A percentile compares a stretch with the other conserved stretches of the same genome.
Evolutionary conservation across 2,888 invertebrate species (phyloP).

Genomic region (Syritta pipiens): DNA sequence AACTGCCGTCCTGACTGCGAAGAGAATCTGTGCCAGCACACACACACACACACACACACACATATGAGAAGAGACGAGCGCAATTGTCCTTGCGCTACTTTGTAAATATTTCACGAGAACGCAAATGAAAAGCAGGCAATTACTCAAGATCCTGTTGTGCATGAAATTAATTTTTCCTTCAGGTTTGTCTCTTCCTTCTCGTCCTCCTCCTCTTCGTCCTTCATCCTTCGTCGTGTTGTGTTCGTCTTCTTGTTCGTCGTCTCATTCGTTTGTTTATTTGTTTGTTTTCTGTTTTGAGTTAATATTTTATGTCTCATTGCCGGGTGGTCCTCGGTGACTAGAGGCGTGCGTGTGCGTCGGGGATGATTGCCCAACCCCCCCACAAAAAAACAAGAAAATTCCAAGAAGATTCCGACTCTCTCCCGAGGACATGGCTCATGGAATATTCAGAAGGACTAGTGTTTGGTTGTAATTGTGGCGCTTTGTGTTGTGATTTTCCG

Average conservation of each 20-base stretch:
- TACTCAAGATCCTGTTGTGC: slow-evolving; percentile 68
- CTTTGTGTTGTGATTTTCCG: slow-evolving; percentile 50
- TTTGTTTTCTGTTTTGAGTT: slow-evolving; percentile 62
- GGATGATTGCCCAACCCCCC: neutral
- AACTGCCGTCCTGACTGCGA: slow-evolving; percentile 36
- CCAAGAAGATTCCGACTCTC: slow-evolving; percentile 22
- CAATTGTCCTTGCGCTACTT: slow-evolving; percentile 67
- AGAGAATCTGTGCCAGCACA: neutral
- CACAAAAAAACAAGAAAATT: slow-evolving; percentile 5
- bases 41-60: neutral
- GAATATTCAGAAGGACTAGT: slow-evolving; percentile 42
- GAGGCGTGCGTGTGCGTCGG: slow-evolving; percentile 1
- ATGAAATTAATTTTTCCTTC: slow-evolving; percentile 67
- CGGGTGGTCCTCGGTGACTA: slow-evolving; percentile 43
- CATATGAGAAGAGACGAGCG: slow-evolving; percentile 15
- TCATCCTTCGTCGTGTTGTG: neutral
- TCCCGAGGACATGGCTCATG: slow-evolving; percentile 46
- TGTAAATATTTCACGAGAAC: slow-evolving; percentile 65
- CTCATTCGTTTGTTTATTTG: slow-evolving; percentile 50
- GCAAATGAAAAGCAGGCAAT: slow-evolving; percentile 65
- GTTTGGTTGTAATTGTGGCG: slow-evolving; percentile 58
- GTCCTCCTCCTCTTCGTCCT: neutral
- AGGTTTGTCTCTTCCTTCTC: slow-evolving; percentile 18
- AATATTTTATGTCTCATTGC: slow-evolving; percentile 62
- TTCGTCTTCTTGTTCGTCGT: slow-evolving; percentile 12